Evolutionary conservation across 1,140 invertebrate species (phyloP).

Genomic region (Bombus breviceps): DNA sequence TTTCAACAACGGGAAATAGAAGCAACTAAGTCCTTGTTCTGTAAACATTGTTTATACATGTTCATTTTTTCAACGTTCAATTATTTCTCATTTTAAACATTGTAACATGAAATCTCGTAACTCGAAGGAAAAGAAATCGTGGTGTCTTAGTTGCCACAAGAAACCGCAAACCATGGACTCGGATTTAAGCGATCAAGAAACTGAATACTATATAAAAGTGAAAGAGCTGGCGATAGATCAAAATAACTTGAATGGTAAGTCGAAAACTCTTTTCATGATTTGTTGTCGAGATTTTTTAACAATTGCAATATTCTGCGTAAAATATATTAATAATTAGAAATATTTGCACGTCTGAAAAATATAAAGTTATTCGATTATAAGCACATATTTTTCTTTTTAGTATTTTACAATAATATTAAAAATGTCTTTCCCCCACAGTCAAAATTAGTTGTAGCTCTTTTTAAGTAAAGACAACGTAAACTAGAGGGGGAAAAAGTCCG

Average conservation of each 20-base stretch:
- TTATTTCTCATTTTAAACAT: not conserved
- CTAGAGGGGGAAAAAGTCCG: too few species aligned
- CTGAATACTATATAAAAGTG: not conserved
- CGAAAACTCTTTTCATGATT: not conserved
- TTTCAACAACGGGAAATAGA: not conserved
- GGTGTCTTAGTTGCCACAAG: constrained; percentile 46
- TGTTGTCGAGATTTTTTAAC: not conserved
- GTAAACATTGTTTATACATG: not conserved
- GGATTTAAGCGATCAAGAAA: constrained; percentile 62
- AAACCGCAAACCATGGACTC: constrained; percentile 61
- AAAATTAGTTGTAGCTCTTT: too few species aligned
- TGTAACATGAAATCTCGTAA: constrained; percentile 34
- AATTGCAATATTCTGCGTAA: not conserved
- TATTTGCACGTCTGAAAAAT: not conserved
- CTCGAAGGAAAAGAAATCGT: constrained; percentile 35
- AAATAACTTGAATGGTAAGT: not conserved
- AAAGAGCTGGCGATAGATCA: not conserved
- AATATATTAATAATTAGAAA: not conserved
- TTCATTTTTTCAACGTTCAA: not conserved
- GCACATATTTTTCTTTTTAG: too few species aligned
- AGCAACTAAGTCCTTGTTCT: not conserved
- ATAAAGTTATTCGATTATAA: not conserved
- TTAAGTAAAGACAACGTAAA: too few species aligned
- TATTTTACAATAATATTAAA: too few species aligned
- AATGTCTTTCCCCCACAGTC: too few species aligned